Evolutionary conservation across 1,140 invertebrate genomes (phyloP).

Genomic region (Bombyx mandarina): DNA sequence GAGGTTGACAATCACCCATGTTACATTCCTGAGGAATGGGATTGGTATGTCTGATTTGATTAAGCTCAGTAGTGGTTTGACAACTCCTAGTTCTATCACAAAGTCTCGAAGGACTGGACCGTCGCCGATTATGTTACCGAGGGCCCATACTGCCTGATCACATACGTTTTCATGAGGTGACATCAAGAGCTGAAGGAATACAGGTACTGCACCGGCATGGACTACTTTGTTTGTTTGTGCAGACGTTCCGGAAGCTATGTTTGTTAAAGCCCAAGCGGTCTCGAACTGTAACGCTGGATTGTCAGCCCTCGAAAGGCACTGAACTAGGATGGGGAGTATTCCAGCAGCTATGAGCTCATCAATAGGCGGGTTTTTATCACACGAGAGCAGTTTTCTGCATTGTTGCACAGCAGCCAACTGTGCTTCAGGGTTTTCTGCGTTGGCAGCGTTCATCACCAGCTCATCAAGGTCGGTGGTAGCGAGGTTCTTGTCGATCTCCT

Average conservation of each 20-base stretch:
- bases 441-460: constrained; percentile 82
- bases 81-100: constrained; percentile 92
- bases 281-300: constrained; percentile 97
- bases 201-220: constrained; percentile 92
- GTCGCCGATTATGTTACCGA: constrained; percentile 96
- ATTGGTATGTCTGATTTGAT: constrained; percentile 95
- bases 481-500: constrained; percentile 80
- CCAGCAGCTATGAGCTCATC: constrained; percentile 94
- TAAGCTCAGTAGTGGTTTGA: constrained; percentile 89
- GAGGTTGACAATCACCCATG: constrained; percentile 98
- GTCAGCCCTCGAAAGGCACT: constrained; percentile 88
- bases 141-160: constrained; percentile 98
- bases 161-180: constrained; percentile 98
- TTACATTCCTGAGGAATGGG: constrained; percentile 95
- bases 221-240: constrained; percentile 97
- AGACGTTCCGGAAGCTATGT: constrained; percentile 98
- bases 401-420: constrained; percentile 89
- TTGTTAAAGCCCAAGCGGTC: constrained; percentile 98
- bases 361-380: constrained; percentile 98
- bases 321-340: constrained; percentile 94
- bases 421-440: constrained; percentile 76
- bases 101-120: constrained; percentile 91
- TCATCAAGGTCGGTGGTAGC: constrained; percentile 77
- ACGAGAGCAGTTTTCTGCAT: constrained; percentile 94
- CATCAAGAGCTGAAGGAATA: constrained; percentile 91